These are phyloP conservation scores for Drosophila virilis DNA, from an alignment of 1,140 invertebrate species.

Conservation along the genomic window DNA sequence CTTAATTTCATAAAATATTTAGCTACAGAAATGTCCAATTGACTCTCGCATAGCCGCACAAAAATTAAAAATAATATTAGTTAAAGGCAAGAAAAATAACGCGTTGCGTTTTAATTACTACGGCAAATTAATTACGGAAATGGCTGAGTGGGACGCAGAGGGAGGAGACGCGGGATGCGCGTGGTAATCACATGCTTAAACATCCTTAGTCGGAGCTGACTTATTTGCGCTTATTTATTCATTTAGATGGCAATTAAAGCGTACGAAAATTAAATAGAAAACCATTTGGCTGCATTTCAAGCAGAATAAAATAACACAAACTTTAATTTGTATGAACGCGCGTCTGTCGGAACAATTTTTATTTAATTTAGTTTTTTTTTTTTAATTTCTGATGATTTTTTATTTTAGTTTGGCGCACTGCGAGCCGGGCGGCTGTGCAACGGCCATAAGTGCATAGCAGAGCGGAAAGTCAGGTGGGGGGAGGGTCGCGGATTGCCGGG, in stretches of 20 bases:
- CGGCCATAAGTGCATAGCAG: conserved; percentile 44
- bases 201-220: conserved; percentile 14
- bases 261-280: conserved; percentile 72
- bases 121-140: conserved; percentile 49
- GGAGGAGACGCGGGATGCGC: neutral
- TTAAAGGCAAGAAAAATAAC: conserved; percentile 34
- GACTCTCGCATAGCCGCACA: neutral
- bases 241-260: conserved; percentile 74
- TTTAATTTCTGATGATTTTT: conserved; percentile 45
- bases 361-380: conserved; percentile 6
- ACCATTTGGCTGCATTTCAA: conserved; percentile 76
- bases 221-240: conserved; percentile 67
- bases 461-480: neutral
- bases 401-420: conserved; percentile 72
- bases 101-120: conserved; percentile 46
- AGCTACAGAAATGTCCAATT: neutral
- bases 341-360: conserved; percentile 37
- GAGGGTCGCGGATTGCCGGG: neutral
- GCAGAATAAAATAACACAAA: conserved; percentile 80
- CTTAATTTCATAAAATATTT: neutral
- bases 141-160: neutral
- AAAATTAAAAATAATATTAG: conserved; percentile 34
- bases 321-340: conserved; percentile 77
- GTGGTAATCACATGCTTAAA: conserved; percentile 38
- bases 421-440: conserved; percentile 28